A percentile compares a stretch with the other conserved stretches of the same genome.
Evolutionary conservation across 1,140 invertebrate genomes (phyloP).

Genomic region (Heliothis subflexa): DNA sequence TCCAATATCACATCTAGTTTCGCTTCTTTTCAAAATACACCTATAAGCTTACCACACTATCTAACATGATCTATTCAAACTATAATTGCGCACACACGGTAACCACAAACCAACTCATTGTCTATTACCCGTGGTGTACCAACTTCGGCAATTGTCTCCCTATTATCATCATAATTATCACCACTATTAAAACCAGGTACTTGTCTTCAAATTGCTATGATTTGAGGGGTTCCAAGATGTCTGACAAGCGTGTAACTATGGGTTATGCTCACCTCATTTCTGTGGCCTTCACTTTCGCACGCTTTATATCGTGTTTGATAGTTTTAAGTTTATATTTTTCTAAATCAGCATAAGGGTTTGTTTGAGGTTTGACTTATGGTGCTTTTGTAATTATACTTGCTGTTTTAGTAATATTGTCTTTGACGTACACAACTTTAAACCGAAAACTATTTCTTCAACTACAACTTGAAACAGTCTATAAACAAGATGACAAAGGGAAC

Average conservation of each 20-base stretch:
- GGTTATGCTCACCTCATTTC: neutral
- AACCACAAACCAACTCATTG: neutral
- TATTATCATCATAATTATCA: slow-evolving; percentile 5
- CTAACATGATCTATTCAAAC: neutral
- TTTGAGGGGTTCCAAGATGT: neutral
- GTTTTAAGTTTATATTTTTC: neutral
- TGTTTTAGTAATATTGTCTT: too few relatives aligned
- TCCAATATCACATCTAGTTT: too few relatives aligned
- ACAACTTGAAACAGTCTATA: too few relatives aligned
- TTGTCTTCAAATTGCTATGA: slow-evolving; percentile 1
- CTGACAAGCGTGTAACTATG: neutral
- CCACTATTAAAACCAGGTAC: neutral
- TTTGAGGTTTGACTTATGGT: too few relatives aligned
- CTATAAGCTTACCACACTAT: too few relatives aligned
- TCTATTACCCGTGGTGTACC: neutral
- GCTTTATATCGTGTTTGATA: neutral
- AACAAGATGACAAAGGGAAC: too few relatives aligned
- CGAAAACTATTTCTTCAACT: too few relatives aligned
- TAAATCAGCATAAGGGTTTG: too few relatives aligned
- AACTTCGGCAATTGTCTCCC: neutral
- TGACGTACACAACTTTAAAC: too few relatives aligned
- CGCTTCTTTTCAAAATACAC: too few relatives aligned
- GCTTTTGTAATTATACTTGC: too few relatives aligned
- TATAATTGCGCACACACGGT: neutral
- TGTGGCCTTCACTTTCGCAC: neutral